Evolutionary conservation across 2,113 vertebrate genomes (phyloP).

Genomic region (Melanostigma gelatinosum): DNA sequence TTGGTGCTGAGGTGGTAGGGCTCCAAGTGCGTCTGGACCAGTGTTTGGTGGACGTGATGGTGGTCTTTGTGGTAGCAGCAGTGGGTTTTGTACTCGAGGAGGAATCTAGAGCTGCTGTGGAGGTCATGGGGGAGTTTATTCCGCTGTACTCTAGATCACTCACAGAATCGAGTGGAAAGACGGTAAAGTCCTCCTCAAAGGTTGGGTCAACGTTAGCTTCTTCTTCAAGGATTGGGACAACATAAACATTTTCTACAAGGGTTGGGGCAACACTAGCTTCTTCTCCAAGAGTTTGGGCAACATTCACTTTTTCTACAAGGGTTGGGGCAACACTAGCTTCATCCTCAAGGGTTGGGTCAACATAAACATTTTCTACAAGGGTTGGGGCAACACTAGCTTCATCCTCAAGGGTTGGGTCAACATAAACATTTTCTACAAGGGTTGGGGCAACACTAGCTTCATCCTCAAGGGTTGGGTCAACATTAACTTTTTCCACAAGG

Average conservation of each 20-base stretch:
- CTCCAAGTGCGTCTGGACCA: slow-evolving; percentile 63
- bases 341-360: neutral
- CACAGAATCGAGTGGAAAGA: slow-evolving; percentile 60
- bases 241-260: too few relatives aligned
- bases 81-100: slow-evolving; percentile 32
- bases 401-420: neutral
- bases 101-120: slow-evolving; percentile 37
- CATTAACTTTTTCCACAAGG: neutral
- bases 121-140: slow-evolving; percentile 28
- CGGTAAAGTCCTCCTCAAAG: slow-evolving; percentile 37
- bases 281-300: neutral
- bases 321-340: neutral
- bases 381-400: neutral
- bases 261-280: neutral
- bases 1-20: slow-evolving; percentile 58
- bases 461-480: neutral
- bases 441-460: neutral
- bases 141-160: slow-evolving; percentile 67
- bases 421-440: neutral
- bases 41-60: slow-evolving; percentile 37
- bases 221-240: neutral
- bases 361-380: neutral
- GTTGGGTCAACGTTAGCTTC: neutral
- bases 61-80: slow-evolving; percentile 7
- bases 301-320: neutral